Percentiles rank a stretch among this genome's conserved stretches.
Conservation (phyloP, 2,888 invertebrate species). For the Volucella inanis region DNA sequence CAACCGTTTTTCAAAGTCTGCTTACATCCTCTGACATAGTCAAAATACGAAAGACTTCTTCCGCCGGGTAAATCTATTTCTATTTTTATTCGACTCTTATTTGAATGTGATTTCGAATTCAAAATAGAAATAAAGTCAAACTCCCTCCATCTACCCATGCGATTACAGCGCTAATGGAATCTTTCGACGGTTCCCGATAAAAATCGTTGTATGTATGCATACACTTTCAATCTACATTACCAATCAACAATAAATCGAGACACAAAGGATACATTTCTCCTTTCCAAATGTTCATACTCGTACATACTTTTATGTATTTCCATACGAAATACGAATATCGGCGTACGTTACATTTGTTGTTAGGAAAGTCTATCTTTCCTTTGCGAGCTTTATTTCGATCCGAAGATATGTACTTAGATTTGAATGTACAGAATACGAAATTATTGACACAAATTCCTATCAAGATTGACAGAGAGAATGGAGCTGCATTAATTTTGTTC, state of each 20-base stretch:
- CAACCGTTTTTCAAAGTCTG: too few relatives aligned
- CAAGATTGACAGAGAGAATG: conserved; percentile 46
- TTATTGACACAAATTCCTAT: conserved; percentile 54
- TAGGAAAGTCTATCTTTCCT: neutral
- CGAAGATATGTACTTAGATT: neutral
- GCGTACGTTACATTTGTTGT: neutral
- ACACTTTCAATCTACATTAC: conserved; percentile 9
- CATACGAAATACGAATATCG: neutral
- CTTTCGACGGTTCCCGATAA: neutral
- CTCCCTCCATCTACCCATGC: too few relatives aligned
- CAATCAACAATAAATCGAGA: conserved; percentile 34
- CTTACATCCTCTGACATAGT: too few relatives aligned
- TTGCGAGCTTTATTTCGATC: conserved; percentile 19
- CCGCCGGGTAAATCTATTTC: too few relatives aligned
- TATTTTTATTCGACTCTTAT: too few relatives aligned
- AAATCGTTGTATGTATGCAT: neutral
- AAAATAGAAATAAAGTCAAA: too few relatives aligned
- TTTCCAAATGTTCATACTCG: too few relatives aligned
- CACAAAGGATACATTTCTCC: neutral
- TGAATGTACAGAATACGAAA: conserved; percentile 41
- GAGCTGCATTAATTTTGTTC: conserved; percentile 51
- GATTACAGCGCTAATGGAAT: neutral
- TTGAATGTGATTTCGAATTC: too few relatives aligned
- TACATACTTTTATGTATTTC: neutral
- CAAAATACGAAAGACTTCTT: too few relatives aligned